Percentiles rank a stretch among this genome's conserved stretches.
phyloP scores from a whole-genome alignment of 2,113 vertebrate species.

The Lophura nycthemera region DNA sequence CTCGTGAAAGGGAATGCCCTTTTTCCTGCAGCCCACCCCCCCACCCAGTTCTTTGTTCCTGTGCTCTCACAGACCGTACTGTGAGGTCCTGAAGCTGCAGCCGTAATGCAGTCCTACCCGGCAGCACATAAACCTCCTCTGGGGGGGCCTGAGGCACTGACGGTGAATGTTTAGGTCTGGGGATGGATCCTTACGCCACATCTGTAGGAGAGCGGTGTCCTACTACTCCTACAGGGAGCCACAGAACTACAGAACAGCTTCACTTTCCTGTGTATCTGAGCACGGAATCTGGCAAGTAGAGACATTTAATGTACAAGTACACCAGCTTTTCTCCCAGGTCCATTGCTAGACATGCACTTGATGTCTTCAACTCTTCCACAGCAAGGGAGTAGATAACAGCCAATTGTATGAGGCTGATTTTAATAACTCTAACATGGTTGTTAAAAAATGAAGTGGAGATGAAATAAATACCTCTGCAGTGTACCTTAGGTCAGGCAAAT shows the following conservation, averaged over 20 bases:
- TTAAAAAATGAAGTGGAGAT: not conserved
- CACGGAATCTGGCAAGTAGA: not conserved
- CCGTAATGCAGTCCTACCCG: not conserved
- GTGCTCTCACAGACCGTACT: not conserved
- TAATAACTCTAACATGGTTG: constrained; percentile 36
- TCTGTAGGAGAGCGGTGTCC: too few relatives aligned
- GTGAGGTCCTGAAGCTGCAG: not conserved
- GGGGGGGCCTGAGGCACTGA: not conserved
- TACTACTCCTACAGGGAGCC: not conserved
- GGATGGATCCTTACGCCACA: not conserved
- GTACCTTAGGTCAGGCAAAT: constrained; percentile 11
- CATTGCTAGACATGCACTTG: not conserved
- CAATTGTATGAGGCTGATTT: not conserved
- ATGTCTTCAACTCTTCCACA: constrained; percentile 12
- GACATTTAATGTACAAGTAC: not conserved
- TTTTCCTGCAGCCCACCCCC: not conserved
- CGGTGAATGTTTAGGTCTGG: not conserved
- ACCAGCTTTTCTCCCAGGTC: not conserved
- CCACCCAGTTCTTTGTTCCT: not conserved
- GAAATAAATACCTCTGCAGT: not conserved
- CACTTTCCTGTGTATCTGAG: not conserved
- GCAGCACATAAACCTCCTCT: not conserved
- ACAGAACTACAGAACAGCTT: not conserved
- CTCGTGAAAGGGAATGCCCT: not conserved
- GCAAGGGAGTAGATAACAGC: constrained; percentile 27